Base-by-base conservation (phyloP, 2,797 vertebrate species). In the Hypotaenidia okinawae region DNA sequence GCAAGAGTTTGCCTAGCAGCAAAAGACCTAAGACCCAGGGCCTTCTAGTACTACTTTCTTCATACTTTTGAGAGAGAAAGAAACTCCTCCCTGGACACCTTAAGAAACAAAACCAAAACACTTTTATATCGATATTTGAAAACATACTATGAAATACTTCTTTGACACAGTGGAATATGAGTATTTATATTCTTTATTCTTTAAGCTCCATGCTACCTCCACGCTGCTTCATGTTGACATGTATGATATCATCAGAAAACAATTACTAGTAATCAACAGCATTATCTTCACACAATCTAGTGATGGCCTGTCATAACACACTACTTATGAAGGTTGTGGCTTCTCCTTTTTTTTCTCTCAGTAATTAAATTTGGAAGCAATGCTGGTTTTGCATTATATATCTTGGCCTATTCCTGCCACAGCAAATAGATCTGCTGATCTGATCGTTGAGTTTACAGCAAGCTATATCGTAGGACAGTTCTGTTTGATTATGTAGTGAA, bases 101-200 rank as follows among this genome's bases (percentile, higher is more conserved):
- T 74, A 89, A 75, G 51, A 72, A 84, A 7, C 21, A 49, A 91
- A 89, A 70, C 63, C 25, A 92, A 82, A 89, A 57, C 13, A 61
- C 12, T 87, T 69, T 69, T 73, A 27, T 63, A 57, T 16, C 45
- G 39, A 61, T 66, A n/a, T 93, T 85, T 74, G 64, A 87, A 91
- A 94, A 45, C 10, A 39, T 35, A 63, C 10, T 3, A 27, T 37
- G 23, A 90, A 90, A 49, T 69, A 28, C 1, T 2, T 57, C 11
- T 72, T 74, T 89, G 78, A 79, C 39, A 8, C 35, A 43, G 12
- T 76, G 37, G 39, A 37, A 81, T 35, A 33, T n/a, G 11, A 2
- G 5, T 57, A 57, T 57, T 57, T 57, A 57, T 54, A 30, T 30
- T 30, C 52, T 63, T 74, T 51, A 70, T 30, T 30, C 28, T 63